Evolutionary conservation across 2,113 vertebrate species (phyloP).

Genomic region (Brachypodius melanocephalos): DNA sequence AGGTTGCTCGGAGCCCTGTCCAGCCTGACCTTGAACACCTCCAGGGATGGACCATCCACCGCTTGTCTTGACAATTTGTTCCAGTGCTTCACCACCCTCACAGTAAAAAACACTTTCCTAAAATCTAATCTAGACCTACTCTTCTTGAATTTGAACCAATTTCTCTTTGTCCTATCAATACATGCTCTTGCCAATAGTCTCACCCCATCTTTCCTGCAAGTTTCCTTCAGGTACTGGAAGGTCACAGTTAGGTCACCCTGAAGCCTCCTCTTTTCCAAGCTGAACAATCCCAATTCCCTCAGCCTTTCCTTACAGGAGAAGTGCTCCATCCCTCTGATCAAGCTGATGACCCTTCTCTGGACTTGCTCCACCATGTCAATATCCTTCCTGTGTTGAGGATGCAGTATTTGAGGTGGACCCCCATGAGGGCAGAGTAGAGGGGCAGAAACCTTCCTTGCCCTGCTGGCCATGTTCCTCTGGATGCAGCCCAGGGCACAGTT

Average conservation of each 20-base stretch:
- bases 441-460: not conserved
- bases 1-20: not conserved
- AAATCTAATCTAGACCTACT: not conserved
- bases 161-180: not conserved
- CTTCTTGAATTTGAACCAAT: not conserved
- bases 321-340: not conserved
- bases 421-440: not conserved
- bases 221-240: not conserved
- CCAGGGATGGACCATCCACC: not conserved
- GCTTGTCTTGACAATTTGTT: not conserved
- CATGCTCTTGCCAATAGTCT: not conserved
- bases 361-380: not conserved
- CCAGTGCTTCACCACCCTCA: not conserved
- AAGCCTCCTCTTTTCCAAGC: not conserved
- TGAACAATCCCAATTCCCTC: not conserved
- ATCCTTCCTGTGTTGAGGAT: not conserved
- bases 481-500: not conserved
- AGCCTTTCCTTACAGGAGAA: not conserved
- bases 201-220: not conserved
- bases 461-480: not conserved
- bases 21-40: not conserved
- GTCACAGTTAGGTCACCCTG: not conserved
- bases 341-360: not conserved
- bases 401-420: fast-evolving
- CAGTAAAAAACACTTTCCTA: not conserved